Conservation (phyloP, 2,888 invertebrate species). For the Leucozona laternaria region DNA sequence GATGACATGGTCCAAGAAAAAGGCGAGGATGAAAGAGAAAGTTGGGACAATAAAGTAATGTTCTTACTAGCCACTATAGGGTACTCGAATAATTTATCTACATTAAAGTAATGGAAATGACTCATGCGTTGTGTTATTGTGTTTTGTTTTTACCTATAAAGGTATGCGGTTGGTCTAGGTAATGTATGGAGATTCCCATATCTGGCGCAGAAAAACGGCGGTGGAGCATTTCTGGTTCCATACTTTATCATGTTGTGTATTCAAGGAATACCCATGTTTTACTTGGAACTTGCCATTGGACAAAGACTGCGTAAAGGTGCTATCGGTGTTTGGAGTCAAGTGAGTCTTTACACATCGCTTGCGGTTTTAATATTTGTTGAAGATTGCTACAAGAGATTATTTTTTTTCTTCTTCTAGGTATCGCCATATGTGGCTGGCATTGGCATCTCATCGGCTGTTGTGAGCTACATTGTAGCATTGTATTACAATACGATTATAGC, state of each 20-base stretch:
- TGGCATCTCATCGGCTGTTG: slow-evolving; percentile 97
- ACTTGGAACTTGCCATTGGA: slow-evolving; percentile 97
- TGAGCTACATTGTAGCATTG: slow-evolving; percentile 97
- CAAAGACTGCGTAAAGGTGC: slow-evolving; percentile 96
- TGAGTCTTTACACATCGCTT: slow-evolving; percentile 65
- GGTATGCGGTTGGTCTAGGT: slow-evolving; percentile 96
- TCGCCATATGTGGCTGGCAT: slow-evolving; percentile 95
- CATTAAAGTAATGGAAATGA: neutral
- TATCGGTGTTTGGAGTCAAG: slow-evolving; percentile 97
- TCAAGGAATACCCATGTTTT: slow-evolving; percentile 98
- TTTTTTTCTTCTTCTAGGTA: slow-evolving; percentile 83
- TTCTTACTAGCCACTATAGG: slow-evolving; percentile 97
- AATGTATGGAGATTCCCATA: slow-evolving; percentile 99
- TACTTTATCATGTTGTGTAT: slow-evolving; percentile 97
- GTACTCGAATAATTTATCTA: slow-evolving; percentile 69
- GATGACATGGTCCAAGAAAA: slow-evolving; percentile 88
- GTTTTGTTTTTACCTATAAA: slow-evolving; percentile 55
- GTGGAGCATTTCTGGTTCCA: slow-evolving; percentile 98
- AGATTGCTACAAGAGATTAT: slow-evolving; percentile 12
- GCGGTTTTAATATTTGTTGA: neutral
- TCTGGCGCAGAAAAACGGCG: slow-evolving; percentile 96
- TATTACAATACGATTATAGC: slow-evolving; percentile 99
- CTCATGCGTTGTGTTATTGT: neutral
- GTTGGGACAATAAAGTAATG: slow-evolving; percentile 96
- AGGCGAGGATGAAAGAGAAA: slow-evolving; percentile 91